phyloP scores from a whole-genome alignment of 1,140 invertebrate genomes.

The Fopius arisanus region DNA sequence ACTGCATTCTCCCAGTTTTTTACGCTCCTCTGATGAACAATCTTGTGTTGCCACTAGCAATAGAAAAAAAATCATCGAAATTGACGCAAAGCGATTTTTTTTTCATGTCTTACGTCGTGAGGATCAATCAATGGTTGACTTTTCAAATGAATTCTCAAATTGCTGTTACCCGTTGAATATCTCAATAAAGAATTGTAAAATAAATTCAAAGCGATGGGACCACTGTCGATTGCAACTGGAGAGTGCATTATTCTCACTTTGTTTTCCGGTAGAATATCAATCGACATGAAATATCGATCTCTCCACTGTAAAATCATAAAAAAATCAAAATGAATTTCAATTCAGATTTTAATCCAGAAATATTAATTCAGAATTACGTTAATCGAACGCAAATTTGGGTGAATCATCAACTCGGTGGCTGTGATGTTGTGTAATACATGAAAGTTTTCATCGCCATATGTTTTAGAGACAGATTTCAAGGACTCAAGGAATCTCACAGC shows the following conservation, averaged over 20 bases:
- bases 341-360: not conserved
- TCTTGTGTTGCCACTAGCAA: slow-evolving; percentile 38
- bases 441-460: slow-evolving; percentile 29
- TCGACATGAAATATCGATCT: slow-evolving; percentile 39
- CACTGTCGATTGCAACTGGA: slow-evolving; percentile 61
- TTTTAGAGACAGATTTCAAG: not conserved
- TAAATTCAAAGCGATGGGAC: slow-evolving; percentile 63
- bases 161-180: slow-evolving; percentile 30
- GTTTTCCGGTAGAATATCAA: slow-evolving; percentile 33
- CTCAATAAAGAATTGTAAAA: slow-evolving; percentile 62
- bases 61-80: not conserved
- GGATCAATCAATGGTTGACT: slow-evolving; percentile 34
- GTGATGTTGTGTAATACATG: slow-evolving; percentile 33
- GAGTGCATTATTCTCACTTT: slow-evolving; percentile 43
- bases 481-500: not conserved
- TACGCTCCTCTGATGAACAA: slow-evolving; percentile 30
- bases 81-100: not conserved
- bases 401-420: slow-evolving; percentile 31
- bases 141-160: slow-evolving; percentile 34
- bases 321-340: slow-evolving; percentile 11
- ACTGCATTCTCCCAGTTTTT: slow-evolving; percentile 40
- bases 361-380: slow-evolving; percentile 29
- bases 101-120: slow-evolving; percentile 31
- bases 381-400: slow-evolving; percentile 37
- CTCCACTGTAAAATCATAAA: slow-evolving; percentile 28